phyloP scores from a whole-genome alignment of 2,113 vertebrate genomes.

The Zingel zingel region DNA sequence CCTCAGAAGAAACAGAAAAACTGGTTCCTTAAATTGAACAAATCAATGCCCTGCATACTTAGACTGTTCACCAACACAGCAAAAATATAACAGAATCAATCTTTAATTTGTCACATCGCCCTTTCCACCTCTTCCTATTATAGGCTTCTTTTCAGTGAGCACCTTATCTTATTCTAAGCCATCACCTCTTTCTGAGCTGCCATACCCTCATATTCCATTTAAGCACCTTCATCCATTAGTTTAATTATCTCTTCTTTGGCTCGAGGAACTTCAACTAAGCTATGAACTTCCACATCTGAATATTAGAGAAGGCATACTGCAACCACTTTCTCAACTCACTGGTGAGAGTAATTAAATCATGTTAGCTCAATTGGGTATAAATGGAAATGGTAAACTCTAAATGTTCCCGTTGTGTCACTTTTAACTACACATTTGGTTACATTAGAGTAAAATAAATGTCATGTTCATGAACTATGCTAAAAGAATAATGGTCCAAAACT shows the following conservation, averaged over 20 bases:
- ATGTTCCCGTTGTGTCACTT: conserved; percentile 16
- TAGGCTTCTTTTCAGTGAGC: conserved; percentile 42
- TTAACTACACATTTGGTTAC: conserved; percentile 2
- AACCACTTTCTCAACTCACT: conserved; percentile 33
- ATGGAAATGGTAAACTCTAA: conserved; percentile 1
- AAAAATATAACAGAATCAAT: conserved; percentile 23
- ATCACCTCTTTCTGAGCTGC: conserved; percentile 48
- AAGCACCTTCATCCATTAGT: conserved; percentile 65
- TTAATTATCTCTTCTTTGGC: conserved; percentile 64
- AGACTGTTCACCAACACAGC: background rate
- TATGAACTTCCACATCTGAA: conserved; percentile 41
- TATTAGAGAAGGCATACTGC: conserved; percentile 36
- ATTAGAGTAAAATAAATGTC: background rate
- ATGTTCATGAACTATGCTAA: background rate
- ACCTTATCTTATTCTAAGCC: conserved; percentile 51
- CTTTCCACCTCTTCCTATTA: conserved; percentile 48
- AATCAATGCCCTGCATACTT: background rate
- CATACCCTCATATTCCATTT: conserved; percentile 45
- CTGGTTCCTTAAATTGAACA: conserved; percentile 15
- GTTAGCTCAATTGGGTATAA: conserved; percentile 18
- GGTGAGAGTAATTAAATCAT: conserved; percentile 30
- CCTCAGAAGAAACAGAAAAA: conserved; percentile 30
- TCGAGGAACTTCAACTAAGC: conserved; percentile 55
- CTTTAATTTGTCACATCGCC: conserved; percentile 47
- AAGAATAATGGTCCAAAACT: background rate